These are phyloP conservation scores for Merodon equestris DNA, from an alignment of 2,888 invertebrate species.

Conservation along the genomic window DNA sequence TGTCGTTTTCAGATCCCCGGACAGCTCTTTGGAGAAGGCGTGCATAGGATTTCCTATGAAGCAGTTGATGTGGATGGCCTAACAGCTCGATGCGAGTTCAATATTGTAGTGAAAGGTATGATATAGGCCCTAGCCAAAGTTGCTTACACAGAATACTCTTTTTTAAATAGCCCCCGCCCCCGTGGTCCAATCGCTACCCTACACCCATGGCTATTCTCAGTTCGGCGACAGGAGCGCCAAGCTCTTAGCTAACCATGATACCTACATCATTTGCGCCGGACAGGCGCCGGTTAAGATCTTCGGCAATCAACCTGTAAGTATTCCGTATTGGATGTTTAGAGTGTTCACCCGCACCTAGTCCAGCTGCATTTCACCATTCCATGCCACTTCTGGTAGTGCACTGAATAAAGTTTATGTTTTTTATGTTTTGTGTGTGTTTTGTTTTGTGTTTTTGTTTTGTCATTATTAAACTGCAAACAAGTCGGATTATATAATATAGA, in stretches of 20 bases:
- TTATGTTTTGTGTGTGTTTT: constrained; percentile 24
- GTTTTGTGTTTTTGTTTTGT: too few species aligned
- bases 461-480: too few species aligned
- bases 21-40: constrained; percentile 81
- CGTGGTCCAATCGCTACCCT: constrained; percentile 25
- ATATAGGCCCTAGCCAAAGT: too few species aligned
- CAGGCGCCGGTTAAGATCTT: constrained; percentile 76
- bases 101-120: constrained; percentile 82
- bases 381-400: too few species aligned
- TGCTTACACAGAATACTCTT: too few species aligned
- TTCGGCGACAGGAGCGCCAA: constrained; percentile 60
- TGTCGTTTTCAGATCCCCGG: constrained; percentile 81
- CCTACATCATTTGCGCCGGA: constrained; percentile 77
- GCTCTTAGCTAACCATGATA: constrained; percentile 73
- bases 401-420: constrained; percentile 20
- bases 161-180: constrained; percentile 48
- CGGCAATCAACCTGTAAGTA: constrained; percentile 77
- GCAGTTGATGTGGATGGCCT: constrained; percentile 83
- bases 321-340: constrained; percentile 70
- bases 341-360: constrained; percentile 11
- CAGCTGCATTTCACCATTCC: too few species aligned
- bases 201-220: constrained; percentile 45
- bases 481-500: too few species aligned
- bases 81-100: constrained; percentile 83
- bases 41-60: constrained; percentile 83